Conservation (phyloP, 2,888 invertebrate species). For the Mechanitis mazaeus region DNA sequence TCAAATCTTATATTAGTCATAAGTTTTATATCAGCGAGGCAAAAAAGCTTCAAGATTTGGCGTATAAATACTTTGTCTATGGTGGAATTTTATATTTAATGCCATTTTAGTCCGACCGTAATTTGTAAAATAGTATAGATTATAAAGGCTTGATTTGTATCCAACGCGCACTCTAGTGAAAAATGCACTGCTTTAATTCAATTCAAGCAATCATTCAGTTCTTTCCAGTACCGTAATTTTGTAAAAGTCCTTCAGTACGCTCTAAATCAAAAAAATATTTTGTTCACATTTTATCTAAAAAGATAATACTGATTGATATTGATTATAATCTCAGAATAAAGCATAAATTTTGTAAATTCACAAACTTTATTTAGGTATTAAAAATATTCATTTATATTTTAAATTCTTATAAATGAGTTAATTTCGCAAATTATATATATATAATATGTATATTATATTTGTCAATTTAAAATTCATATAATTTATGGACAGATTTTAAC, state of each 20-base stretch:
- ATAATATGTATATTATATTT: not conserved
- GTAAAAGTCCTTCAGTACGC: not conserved
- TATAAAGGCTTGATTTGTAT: too few species aligned
- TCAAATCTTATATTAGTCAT: constrained; percentile 1
- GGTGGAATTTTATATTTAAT: too few species aligned
- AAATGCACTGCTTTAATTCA: too few species aligned
- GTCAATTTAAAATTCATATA: constrained; percentile 4
- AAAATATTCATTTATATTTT: constrained; percentile 2
- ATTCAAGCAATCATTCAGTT: too few species aligned
- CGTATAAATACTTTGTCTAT: not conserved
- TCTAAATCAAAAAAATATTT: not conserved
- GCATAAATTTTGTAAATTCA: not conserved
- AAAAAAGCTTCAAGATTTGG: not conserved
- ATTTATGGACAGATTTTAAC: constrained; percentile 3
- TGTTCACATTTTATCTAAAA: not conserved
- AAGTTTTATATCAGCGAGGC: constrained; percentile 7
- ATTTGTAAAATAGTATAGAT: too few species aligned
- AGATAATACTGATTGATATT: constrained; percentile 1
- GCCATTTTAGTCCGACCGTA: too few species aligned
- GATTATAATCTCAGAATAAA: not conserved
- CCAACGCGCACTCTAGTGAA: too few species aligned
- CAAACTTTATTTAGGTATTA: not conserved
- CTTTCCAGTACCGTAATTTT: not conserved
- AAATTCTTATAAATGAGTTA: constrained; percentile 1
- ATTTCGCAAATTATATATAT: not conserved